Evolutionary conservation across 2,113 vertebrate genomes (phyloP).

Genomic region (Sinocyclocheilus anshuiensis): DNA sequence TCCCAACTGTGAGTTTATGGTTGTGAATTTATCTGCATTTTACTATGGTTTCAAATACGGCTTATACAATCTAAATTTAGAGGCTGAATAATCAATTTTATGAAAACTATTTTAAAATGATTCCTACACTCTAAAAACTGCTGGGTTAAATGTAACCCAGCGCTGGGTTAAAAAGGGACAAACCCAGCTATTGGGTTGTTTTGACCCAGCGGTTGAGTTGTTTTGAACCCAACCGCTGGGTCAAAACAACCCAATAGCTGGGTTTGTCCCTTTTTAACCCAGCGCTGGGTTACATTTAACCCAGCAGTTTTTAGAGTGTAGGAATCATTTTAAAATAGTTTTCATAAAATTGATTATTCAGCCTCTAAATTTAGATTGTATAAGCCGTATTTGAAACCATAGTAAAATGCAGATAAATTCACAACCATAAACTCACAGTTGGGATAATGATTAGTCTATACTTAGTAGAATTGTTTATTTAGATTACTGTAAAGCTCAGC

Average conservation of each 20-base stretch:
- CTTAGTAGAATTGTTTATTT: background rate
- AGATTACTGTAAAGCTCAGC: background rate
- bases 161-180: too few species aligned
- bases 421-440: background rate
- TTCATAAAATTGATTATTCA: background rate
- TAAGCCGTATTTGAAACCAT: background rate
- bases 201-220: too few species aligned
- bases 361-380: background rate
- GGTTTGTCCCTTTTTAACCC: too few species aligned
- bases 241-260: too few species aligned
- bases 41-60: background rate
- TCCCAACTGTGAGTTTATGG: background rate
- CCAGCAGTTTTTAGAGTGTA: too few species aligned
- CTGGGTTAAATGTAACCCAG: too few species aligned
- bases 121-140: too few species aligned
- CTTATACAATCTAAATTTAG: background rate
- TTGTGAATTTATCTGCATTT: background rate
- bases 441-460: background rate
- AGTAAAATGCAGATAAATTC: background rate
- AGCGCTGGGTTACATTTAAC: too few species aligned
- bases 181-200: too few species aligned
- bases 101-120: background rate
- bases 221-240: too few species aligned
- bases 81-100: background rate
- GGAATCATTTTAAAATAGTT: background rate